Percentiles rank a stretch among this genome's conserved stretches.
Conservation (phyloP, 2,797 vertebrate genomes). For the Gallinago nigripennis region DNA sequence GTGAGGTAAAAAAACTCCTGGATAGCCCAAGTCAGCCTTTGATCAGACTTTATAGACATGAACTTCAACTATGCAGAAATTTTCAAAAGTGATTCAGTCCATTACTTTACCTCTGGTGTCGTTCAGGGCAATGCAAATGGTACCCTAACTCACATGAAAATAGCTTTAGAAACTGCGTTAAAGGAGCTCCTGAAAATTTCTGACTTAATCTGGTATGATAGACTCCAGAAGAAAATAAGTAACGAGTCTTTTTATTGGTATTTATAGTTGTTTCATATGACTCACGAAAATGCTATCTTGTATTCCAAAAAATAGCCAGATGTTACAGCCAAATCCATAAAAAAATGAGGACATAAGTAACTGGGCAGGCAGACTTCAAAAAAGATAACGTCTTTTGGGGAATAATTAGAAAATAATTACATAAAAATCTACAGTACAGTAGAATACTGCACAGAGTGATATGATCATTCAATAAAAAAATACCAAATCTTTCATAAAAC, state of each 20-base stretch:
- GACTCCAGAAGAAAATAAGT: background rate
- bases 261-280: background rate
- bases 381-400: background rate
- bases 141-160: background rate
- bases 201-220: background rate
- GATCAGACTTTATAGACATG: background rate
- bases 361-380: background rate
- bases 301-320: background rate
- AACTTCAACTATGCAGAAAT: background rate
- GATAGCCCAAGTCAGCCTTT: background rate
- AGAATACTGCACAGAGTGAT: background rate
- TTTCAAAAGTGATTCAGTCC: background rate
- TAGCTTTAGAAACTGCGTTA: background rate
- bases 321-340: background rate
- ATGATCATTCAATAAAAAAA: background rate
- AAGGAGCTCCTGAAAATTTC: background rate
- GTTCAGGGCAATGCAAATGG: background rate
- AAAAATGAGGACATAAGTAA: background rate
- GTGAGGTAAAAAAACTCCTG: background rate
- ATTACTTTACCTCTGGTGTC: background rate
- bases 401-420: background rate
- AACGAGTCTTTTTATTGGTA: background rate
- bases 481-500: accelerated
- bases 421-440: background rate
- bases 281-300: background rate